Evolutionary conservation across 2,113 vertebrate genomes (phyloP).

Genomic region (Pelvicachromis taeniatus): DNA sequence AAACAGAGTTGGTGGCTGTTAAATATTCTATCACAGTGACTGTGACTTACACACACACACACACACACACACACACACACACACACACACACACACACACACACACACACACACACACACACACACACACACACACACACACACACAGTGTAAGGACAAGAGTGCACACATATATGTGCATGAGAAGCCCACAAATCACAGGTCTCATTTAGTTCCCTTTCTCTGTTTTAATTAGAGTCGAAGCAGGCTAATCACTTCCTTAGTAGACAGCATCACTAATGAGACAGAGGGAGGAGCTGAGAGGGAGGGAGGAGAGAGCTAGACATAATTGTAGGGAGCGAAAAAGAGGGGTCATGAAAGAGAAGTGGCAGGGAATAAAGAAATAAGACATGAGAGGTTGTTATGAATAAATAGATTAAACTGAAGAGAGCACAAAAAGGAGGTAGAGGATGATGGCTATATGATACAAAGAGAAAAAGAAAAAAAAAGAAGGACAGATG

Average conservation of each 20-base stretch:
- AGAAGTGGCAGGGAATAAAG: conserved; percentile 33
- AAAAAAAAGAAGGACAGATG: not conserved
- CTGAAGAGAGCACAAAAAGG: not conserved
- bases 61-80: not conserved
- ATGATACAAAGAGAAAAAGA: not conserved
- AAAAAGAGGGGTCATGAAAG: conserved; percentile 9
- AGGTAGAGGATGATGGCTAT: not conserved
- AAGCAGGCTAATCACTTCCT: conserved; percentile 69
- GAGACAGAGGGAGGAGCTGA: conserved; percentile 63
- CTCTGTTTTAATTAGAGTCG: conserved; percentile 67
- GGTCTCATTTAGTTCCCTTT: conserved; percentile 67
- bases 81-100: fast-evolving
- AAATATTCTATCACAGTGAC: not conserved
- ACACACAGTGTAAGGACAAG: not conserved
- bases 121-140: fast-evolving
- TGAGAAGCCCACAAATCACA: conserved; percentile 53
- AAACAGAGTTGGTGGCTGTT: not conserved
- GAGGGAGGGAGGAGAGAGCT: conserved; percentile 28
- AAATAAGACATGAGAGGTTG: conserved; percentile 44
- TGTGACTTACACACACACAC: not conserved
- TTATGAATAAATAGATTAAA: conserved; percentile 47
- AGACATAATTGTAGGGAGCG: conserved; percentile 43
- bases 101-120: fast-evolving
- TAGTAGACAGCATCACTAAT: conserved; percentile 68
- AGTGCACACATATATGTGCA: not conserved